Base-by-base conservation (phyloP, 2,797 vertebrate genomes). In the Erpetoichthys calabaricus region DNA sequence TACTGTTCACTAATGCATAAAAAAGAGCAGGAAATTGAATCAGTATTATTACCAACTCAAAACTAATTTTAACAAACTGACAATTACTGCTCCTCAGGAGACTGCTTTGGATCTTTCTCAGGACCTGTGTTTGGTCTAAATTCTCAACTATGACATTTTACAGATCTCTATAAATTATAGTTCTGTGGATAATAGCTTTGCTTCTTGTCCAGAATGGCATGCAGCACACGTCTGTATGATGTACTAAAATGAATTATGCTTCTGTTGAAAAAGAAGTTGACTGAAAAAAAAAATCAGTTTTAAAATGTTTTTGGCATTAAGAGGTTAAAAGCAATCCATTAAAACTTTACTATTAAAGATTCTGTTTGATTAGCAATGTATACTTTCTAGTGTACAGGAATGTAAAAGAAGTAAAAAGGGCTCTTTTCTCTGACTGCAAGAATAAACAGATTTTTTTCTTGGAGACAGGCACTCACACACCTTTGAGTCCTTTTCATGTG, bases 1-100 rank as follows among this genome's bases (percentile, higher is more conserved):
- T 64, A 71, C 74, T 86, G 84, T 74, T 84, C 81, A 82, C 64
- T 71, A 83, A 82, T 69, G 81, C 79, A 80, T 83, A 68, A 66
- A 80, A 79, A 70, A 47, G 53, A 54, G 71, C 63, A 51, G 56
- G 60, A 69, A 78, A 76, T 80, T 76, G 52, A 69, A 79, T 71
- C 68, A 66, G 57, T 63, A 59, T 68, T 67, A 64, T 73, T 69
- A 60, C 73, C 77, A 74, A 68, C 67, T 69, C 59, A 74, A 59
- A 56, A 77, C 62, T 62, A 70, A 77, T 79, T 80, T 77, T 60
- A 62, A 79, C 78, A 79, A 69, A 73, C 76, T 73, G 75, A 77
- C 70, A 72, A 53, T 61, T 64, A 62, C 42, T 10, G 55, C 42
- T 51, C 7, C 55, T 56, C 49, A 8, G 47, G 47, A 47, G 42